These are phyloP conservation scores for Mactromeris polynyma DNA, from an alignment of 2,888 invertebrate species.

Conservation along the genomic window DNA sequence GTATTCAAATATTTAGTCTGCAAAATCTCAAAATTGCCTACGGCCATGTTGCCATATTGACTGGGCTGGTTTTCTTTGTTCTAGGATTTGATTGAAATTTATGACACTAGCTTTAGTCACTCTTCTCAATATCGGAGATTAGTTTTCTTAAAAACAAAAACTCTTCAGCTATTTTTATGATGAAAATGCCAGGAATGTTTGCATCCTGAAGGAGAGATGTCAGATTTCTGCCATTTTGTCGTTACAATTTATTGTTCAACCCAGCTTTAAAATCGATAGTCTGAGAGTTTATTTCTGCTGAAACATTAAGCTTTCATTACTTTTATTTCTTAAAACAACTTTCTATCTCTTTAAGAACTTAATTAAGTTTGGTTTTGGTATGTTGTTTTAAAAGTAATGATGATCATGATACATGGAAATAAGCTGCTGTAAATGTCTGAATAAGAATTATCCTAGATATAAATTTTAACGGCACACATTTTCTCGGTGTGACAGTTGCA, in stretches of 20 bases:
- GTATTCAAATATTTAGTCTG: not conserved
- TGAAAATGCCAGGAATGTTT: slow-evolving; percentile 10
- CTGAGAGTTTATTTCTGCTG: not conserved
- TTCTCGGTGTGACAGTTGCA: not conserved
- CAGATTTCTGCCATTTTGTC: slow-evolving; percentile 30
- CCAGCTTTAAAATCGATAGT: slow-evolving; percentile 1
- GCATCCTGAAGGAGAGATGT: not conserved
- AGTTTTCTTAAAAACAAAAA: slow-evolving; percentile 25
- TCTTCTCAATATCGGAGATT: slow-evolving; percentile 5
- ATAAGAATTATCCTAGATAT: not conserved
- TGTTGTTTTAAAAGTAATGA: slow-evolving; percentile 11
- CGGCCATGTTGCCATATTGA: slow-evolving; percentile 8
- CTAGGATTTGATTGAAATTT: slow-evolving; percentile 27
- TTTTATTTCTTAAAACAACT: not conserved
- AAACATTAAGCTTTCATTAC: not conserved
- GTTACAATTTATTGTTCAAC: slow-evolving; percentile 31
- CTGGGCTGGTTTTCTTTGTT: not conserved
- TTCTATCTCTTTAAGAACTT: not conserved
- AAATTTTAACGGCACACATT: not conserved
- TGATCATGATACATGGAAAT: not conserved
- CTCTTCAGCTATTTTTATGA: not conserved
- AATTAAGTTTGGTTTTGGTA: not conserved
- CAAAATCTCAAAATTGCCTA: not conserved
- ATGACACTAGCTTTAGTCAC: slow-evolving; percentile 8
- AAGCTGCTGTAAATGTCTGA: not conserved